These are phyloP conservation scores for Acleris sparsana DNA, from an alignment of 2,888 invertebrate genomes.

Conservation along the genomic window DNA sequence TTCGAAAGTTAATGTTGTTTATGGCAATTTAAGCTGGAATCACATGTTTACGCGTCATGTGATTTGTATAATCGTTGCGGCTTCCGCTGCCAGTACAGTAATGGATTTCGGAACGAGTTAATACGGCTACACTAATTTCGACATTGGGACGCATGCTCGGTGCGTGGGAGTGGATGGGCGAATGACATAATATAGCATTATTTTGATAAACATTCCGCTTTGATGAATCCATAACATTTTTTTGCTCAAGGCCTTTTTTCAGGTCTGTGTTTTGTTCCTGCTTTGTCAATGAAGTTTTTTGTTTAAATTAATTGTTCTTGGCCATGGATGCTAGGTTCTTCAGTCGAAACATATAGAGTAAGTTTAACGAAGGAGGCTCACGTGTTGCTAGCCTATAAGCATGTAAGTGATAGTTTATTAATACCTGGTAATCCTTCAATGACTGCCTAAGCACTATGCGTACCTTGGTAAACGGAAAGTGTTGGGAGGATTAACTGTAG, in stretches of 20 bases:
- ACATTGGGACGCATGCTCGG: slow-evolving; percentile 6
- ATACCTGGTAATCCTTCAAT: too few relatives aligned
- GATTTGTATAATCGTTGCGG: slow-evolving; percentile 22
- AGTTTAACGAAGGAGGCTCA: too few relatives aligned
- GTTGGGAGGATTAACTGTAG: too few relatives aligned
- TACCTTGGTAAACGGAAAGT: too few relatives aligned
- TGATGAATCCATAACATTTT: not conserved
- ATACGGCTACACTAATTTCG: slow-evolving; percentile 15
- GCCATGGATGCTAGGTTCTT: too few relatives aligned
- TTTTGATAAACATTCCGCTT: slow-evolving; percentile 12
- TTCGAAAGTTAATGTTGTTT: slow-evolving; percentile 10
- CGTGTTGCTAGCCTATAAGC: too few relatives aligned
- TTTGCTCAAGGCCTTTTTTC: not conserved
- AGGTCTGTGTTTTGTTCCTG: too few relatives aligned
- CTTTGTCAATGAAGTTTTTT: too few relatives aligned
- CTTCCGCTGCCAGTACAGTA: slow-evolving; percentile 17
- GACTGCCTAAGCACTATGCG: too few relatives aligned
- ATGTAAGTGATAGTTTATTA: too few relatives aligned
- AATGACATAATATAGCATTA: slow-evolving; percentile 16
- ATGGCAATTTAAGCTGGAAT: slow-evolving; percentile 16
- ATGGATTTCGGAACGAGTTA: slow-evolving; percentile 1
- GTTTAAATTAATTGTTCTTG: too few relatives aligned
- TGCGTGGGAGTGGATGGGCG: slow-evolving; percentile 17
- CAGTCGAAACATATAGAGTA: too few relatives aligned
- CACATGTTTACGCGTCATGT: slow-evolving; percentile 25